Conservation (phyloP, 2,113 vertebrate species). For the Chloroceryle aenea region DNA sequence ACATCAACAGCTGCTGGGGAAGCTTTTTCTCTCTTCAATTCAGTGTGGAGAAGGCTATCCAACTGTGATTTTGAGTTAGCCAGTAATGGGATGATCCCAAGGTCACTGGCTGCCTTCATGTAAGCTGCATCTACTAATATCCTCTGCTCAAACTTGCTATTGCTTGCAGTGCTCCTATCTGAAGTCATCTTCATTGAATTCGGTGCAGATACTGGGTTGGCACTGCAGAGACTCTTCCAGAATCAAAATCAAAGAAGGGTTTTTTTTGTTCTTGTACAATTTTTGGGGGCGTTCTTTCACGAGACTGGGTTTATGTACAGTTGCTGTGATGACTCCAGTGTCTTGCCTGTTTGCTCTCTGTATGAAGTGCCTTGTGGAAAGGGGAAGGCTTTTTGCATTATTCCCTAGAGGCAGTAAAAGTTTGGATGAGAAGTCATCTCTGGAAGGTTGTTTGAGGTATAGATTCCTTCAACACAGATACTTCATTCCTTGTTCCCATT, state of each 20-base stretch:
- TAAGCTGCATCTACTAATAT: neutral
- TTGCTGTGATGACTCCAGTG: neutral
- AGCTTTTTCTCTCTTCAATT: neutral
- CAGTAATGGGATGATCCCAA: neutral
- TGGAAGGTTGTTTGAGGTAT: neutral
- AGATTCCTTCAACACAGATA: neutral
- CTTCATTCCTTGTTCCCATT: neutral
- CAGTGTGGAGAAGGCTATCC: neutral
- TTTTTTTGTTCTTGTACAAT: neutral
- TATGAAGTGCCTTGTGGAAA: neutral
- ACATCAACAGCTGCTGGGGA: neutral
- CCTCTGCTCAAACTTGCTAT: neutral
- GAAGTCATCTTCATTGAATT: neutral
- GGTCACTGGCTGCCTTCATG: neutral
- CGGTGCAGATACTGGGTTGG: fast-evolving
- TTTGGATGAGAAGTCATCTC: neutral
- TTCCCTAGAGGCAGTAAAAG: neutral
- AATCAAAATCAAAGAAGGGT: neutral
- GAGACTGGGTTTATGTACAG: neutral
- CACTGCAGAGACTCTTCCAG: neutral
- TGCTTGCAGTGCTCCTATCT: neutral
- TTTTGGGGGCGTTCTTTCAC: fast-evolving
- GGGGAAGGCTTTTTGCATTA: neutral
- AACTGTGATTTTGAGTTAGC: neutral
- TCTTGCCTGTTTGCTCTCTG: neutral